Conservation (phyloP, 1,140 invertebrate species). For the Anastrepha ludens region DNA sequence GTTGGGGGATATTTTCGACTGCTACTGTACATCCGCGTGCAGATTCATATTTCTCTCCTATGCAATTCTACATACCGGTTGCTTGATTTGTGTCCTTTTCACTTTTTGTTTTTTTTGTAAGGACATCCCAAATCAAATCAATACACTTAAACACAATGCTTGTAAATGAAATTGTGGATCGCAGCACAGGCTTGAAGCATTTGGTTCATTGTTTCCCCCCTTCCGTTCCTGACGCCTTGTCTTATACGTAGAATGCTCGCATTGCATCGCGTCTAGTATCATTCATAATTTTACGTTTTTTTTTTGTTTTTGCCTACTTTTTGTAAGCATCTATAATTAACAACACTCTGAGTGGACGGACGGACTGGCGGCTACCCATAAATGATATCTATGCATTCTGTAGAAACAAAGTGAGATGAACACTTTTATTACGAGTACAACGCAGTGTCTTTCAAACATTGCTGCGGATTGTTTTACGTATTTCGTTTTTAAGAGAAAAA, state of each 20-base stretch:
- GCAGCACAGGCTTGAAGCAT: neutral
- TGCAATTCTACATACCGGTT: too few relatives aligned
- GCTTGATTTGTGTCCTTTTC: neutral
- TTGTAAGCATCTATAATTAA: slow-evolving; percentile 51
- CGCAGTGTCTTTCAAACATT: neutral
- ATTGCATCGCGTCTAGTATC: slow-evolving; percentile 18
- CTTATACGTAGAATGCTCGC: slow-evolving; percentile 55
- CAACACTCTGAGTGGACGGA: slow-evolving; percentile 36
- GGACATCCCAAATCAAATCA: slow-evolving; percentile 20
- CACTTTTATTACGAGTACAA: slow-evolving; percentile 22
- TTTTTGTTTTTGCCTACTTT: neutral
- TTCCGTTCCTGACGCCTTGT: neutral
- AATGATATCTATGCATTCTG: slow-evolving; percentile 33
- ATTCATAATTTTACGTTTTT: slow-evolving; percentile 45
- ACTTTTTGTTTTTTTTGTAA: neutral
- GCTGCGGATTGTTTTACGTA: neutral
- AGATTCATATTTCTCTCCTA: too few relatives aligned
- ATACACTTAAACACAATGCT: neutral
- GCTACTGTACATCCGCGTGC: neutral
- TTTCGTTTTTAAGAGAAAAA: slow-evolving; percentile 1
- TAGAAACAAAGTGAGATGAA: slow-evolving; percentile 4
- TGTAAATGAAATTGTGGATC: neutral
- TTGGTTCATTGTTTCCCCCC: neutral
- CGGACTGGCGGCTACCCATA: slow-evolving; percentile 6
- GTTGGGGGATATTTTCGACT: neutral